Conservation (phyloP, 2,113 vertebrate genomes). For the Corvus cornix region DNA sequence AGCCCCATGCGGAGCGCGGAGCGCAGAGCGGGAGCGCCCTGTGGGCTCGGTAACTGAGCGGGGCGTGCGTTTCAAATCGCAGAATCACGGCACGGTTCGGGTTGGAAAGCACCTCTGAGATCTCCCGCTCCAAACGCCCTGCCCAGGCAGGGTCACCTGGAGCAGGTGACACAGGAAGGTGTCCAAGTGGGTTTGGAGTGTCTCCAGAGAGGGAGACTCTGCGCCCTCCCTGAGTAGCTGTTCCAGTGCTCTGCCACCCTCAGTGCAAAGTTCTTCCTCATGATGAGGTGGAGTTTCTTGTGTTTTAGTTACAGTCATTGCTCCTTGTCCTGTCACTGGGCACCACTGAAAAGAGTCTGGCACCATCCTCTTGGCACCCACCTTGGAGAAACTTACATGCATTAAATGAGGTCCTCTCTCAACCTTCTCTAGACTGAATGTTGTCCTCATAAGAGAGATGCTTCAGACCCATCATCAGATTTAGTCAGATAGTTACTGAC, state of each 20-base stretch:
- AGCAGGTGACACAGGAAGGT: not conserved
- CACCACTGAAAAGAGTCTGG: no score
- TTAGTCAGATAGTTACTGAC: not conserved
- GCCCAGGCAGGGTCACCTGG: not conserved
- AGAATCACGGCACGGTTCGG: rapidly evolving
- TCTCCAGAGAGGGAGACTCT: not conserved
- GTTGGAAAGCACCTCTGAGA: not conserved
- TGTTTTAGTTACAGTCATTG: not conserved
- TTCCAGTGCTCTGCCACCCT: not conserved
- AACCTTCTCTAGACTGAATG: not conserved
- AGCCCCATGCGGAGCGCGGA: not conserved
- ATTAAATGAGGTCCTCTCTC: not conserved
- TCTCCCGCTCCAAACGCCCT: rapidly evolving
- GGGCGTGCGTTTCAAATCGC: not conserved
- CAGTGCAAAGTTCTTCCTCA: no score
- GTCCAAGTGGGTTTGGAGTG: not conserved
- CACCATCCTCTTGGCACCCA: no score
- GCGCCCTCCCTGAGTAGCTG: not conserved
- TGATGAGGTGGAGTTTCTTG: not conserved
- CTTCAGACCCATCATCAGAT: not conserved
- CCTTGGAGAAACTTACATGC: not conserved
- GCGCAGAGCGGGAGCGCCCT: not conserved
- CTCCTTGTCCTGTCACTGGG: not conserved
- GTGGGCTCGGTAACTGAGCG: not conserved
- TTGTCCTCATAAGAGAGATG: not conserved